Conservation (phyloP, 2,888 invertebrate genomes). For the Troides oblongomaculatus region DNA sequence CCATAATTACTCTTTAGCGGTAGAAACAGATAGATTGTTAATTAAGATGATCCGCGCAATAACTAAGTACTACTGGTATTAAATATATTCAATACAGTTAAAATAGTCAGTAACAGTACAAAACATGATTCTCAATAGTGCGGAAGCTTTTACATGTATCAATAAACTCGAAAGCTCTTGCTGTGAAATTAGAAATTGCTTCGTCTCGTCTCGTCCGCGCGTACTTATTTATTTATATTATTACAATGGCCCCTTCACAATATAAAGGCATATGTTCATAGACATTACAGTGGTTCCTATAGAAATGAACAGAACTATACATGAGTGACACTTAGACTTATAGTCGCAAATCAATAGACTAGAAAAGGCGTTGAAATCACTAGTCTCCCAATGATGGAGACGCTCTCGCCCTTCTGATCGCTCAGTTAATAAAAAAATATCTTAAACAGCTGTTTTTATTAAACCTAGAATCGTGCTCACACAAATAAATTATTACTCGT, state of each 20-base stretch:
- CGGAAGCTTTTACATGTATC: conserved; percentile 29
- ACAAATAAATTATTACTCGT: conserved; percentile 27
- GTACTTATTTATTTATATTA: conserved; percentile 31
- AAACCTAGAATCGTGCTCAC: not conserved
- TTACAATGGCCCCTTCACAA: conserved; percentile 23
- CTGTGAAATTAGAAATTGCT: conserved; percentile 32
- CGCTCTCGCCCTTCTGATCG: too few species aligned
- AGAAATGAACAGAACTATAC: not conserved
- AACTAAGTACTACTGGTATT: not conserved
- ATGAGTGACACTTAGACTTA: not conserved
- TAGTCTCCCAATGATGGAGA: too few species aligned
- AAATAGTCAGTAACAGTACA: not conserved
- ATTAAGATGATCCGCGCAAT: not conserved
- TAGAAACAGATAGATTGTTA: too few species aligned
- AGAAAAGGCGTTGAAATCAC: not conserved
- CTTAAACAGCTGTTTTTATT: not conserved
- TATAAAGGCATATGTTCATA: conserved; percentile 39
- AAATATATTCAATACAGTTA: not conserved
- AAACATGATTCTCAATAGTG: conserved; percentile 3
- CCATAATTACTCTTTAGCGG: too few species aligned
- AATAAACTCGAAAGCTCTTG: conserved; percentile 32
- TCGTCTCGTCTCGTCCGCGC: conserved; percentile 15
- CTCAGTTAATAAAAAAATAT: not conserved
- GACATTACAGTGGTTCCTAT: conserved; percentile 40
- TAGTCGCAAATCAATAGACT: not conserved